Base-by-base conservation (phyloP, 2,888 invertebrate species). In the Petrophora chlorosata region DNA sequence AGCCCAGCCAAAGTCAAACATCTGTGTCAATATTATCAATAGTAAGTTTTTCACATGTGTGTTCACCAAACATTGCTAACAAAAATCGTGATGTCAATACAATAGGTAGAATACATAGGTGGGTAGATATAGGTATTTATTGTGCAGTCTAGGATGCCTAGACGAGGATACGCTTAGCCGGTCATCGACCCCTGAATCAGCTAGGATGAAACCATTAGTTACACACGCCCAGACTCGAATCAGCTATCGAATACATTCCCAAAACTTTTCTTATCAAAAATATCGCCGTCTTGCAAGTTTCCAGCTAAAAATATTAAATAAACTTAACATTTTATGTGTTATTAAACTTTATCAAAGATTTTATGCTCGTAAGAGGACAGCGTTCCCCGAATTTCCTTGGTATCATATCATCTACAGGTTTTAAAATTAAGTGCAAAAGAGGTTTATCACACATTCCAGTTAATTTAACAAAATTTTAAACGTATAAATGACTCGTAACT, bases 81-180 rank as follows among this genome's bases (percentile, higher is more conserved):
- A 36, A 41, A 41, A 30, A 23, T 34, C 34, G 47, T 47, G 40
- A 40, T 40, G 23, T 40, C 40, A 40, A 22, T 15, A 9, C 12
- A 10, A 12, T 10, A 5, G 15, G 2, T 28, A n/a, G n/a, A n/a
- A n/a, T n/a, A 36, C 28, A 23, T 28, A 35, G 12, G 13, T 26
- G 23, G 0, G 10, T 44, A 32, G 15, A 28, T 14, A n/a, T 49
- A 49, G 43, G 49, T 50, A 50, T 49, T 47, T 38, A 43, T 39
- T 39, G 49, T 43, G 16, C 16, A 44, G 33, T 33, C 38, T 50
- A 44, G 34, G 49, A 48, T 51, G 49, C 54, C 52, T 56, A 58
- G 58, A 52, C 60, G 47, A 53, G 53, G 51, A 26, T 53, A 58
- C 51, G 53, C 44, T 43, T 44, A 47, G 43, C 49, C 51, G 58